Evolutionary conservation across 2,888 invertebrate genomes (phyloP).

Genomic region (Ennomos quercinarius): DNA sequence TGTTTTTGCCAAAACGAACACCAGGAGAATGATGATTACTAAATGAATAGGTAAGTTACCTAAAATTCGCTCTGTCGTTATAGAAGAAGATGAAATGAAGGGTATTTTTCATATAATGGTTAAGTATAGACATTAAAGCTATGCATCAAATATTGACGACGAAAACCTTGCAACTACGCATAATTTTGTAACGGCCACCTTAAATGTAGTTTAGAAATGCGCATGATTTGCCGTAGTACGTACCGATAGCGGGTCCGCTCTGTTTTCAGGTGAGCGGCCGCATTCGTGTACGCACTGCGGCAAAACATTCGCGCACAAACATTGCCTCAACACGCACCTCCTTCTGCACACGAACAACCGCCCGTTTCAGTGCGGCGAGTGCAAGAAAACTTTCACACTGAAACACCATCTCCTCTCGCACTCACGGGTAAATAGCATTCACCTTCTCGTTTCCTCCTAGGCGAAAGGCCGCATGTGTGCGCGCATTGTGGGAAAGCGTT

Average conservation of each 20-base stretch:
- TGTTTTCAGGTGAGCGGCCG: conserved; percentile 87
- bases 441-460: conserved; percentile 54
- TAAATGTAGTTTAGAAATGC: conserved; percentile 1
- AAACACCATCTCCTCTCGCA: conserved; percentile 93
- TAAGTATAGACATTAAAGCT: too few relatives aligned
- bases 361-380: conserved; percentile 91
- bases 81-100: too few relatives aligned
- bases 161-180: too few relatives aligned
- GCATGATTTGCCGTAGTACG: conserved; percentile 32
- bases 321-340: conserved; percentile 92
- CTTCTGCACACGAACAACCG: conserved; percentile 91
- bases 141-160: too few relatives aligned
- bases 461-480: conserved; percentile 92
- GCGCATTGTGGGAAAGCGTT: conserved; percentile 93
- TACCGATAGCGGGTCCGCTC: conserved; percentile 30
- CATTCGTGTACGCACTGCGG: conserved; percentile 90
- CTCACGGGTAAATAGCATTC: conserved; percentile 85
- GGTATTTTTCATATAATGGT: too few relatives aligned
- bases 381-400: conserved; percentile 92
- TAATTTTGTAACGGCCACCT: too few relatives aligned
- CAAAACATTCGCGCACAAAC: conserved; percentile 92
- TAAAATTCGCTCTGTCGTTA: too few relatives aligned
- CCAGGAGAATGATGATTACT: too few relatives aligned
- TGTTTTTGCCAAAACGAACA: too few relatives aligned
- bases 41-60: too few relatives aligned